Evolutionary conservation across 2,113 vertebrate genomes (phyloP).

Genomic region (Recurvirostra avosetta): DNA sequence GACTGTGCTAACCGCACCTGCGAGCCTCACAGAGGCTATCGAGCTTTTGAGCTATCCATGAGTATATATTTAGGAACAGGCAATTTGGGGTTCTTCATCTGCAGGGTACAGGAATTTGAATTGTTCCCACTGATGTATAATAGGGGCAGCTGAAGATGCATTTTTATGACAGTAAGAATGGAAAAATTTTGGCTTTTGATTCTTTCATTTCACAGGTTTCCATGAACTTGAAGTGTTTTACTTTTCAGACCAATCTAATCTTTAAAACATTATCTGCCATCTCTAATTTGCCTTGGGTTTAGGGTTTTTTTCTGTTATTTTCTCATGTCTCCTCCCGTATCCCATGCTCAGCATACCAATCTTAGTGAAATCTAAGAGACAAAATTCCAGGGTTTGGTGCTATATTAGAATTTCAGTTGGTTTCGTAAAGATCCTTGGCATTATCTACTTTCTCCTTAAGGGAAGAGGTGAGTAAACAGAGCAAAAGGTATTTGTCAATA

Average conservation of each 20-base stretch:
- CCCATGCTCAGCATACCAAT: background rate
- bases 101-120: background rate
- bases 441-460: background rate
- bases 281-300: background rate
- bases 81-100: background rate
- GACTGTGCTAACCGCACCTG: background rate
- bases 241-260: background rate
- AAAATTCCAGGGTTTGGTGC: background rate
- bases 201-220: background rate
- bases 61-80: background rate
- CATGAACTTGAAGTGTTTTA: background rate
- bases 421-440: background rate
- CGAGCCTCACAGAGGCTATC: background rate
- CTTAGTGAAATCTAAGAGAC: background rate
- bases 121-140: background rate
- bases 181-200: background rate
- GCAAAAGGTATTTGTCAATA: constrained; percentile 11
- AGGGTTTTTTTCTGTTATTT: background rate
- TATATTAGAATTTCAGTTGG: background rate
- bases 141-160: background rate
- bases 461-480: background rate
- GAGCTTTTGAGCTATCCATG: background rate
- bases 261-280: background rate
- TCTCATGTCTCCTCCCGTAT: background rate
- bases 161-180: background rate